Base-by-base conservation (phyloP, 2,888 invertebrate species). In the Entomobrya multifasciata region DNA sequence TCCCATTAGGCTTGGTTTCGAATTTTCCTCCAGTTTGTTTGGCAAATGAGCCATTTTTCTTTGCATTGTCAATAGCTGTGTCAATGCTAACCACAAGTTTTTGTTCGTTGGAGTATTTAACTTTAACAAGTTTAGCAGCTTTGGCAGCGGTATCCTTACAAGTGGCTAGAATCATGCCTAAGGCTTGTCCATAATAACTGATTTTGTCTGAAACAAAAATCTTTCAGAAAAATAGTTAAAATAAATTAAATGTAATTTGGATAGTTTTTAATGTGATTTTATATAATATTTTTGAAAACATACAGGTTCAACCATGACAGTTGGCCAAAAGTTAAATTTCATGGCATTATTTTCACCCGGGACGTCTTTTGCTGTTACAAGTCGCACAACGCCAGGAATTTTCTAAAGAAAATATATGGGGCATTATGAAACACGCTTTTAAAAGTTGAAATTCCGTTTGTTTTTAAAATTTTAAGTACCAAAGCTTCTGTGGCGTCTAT, bases 401-500 rank as follows among this genome's bases (percentile, higher is more conserved):
- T 84, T 89, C 92, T 92, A 70, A 11, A n/a, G n/a, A n/a, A n/a
- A n/a, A 30, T 52, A 67, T 65, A n/a, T n/a, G n/a, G n/a, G n/a
- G 44, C 52, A 77, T 47, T 60, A 22, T 25, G 25, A 1, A 49
- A 22, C 15, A 49, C 13, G n/a, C n/a, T n/a, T n/a, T n/a, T n/a
- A n/a, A n/a, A n/a, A n/a, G n/a, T n/a, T n/a, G n/a, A n/a, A n/a
- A n/a, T n/a, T n/a, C n/a, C n/a, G n/a, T n/a, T n/a, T n/a, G n/a
- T n/a, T n/a, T n/a, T n/a, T n/a, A n/a, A n/a, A n/a, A n/a, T n/a
- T n/a, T n/a, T 30, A 36, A n/a, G 36, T 92, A 95, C 96, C 92
- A 96, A 92, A 55, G 96, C 96, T 89, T 94, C 94, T 1, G 94
- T 92, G 1, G 95, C 92, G 92, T 96, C 95, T 88, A 96, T 94